Evolutionary conservation across 2,888 invertebrate genomes (phyloP), one percentile per base, ranked within the genome.

Genomic region (Agrochola lota): DNA sequence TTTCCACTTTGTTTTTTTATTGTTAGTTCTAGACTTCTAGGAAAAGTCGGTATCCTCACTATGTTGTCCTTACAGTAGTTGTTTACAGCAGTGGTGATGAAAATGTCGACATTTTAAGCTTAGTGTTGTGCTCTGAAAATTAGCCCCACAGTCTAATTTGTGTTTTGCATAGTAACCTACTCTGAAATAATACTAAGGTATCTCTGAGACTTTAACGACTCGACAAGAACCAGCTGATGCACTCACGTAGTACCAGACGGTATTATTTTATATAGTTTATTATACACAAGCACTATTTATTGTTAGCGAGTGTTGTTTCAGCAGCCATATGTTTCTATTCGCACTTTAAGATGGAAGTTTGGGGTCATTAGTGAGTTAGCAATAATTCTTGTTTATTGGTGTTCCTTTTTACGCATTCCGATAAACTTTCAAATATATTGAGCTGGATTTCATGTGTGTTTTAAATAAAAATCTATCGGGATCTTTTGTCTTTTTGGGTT

Each of bases 221-320:
- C 35, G 70, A 81, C 60, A 63, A 52, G 66, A 84, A 64, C 62
- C 84, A 81, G 64, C 81, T 66, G 81, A 77, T n/a, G 52, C 71
- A 71, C 46, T 70, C 7, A 1, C 20, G 30, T 26, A 26, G n/a
- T 46, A 74, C 40, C 20, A 49, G 49, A 67, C 57, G 9, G 72
- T 71, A 84, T 84, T 73, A 81, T 68, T 70, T 71, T 63, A 62
- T 55, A 30, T 75, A 78, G 70, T 78, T 84, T 84, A 84, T 77
- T 60, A 52, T 78, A 84, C 7, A 81, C 74, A 80, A 72, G 26
- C 26, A 35, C 40, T 75, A 75, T 81, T 70, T 67, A 75, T 67
- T 84, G 72, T 57, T 64, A 7, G 23, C 17, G 20, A 26, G 77
- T 81, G 64, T 74, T 63, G 62, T 46, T 60, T 70, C n/a, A 30